These are phyloP conservation scores for Melitaea athalia DNA, from an alignment of 2,888 invertebrate species.

Conservation along the genomic window DNA sequence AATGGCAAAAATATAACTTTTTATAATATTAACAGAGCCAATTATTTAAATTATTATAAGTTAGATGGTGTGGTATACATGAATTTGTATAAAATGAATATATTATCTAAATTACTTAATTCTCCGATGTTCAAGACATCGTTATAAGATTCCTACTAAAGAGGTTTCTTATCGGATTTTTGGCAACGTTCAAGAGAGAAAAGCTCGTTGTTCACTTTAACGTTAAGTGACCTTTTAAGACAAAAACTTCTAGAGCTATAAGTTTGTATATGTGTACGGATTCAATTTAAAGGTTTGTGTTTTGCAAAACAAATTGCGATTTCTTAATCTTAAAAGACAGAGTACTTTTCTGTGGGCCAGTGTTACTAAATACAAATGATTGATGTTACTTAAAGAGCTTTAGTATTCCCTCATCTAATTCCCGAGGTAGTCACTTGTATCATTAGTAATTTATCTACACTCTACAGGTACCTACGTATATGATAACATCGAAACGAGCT, in stretches of 20 bases:
- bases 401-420: neutral
- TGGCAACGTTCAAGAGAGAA: constrained; percentile 20
- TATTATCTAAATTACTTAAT: constrained; percentile 1
- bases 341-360: too few relatives aligned
- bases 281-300: neutral
- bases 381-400: neutral
- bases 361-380: too few relatives aligned
- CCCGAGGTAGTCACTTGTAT: neutral
- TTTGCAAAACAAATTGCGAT: neutral
- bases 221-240: constrained; percentile 32
- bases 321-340: neutral
- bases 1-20: neutral
- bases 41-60: neutral
- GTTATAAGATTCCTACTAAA: constrained; percentile 16
- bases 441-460: neutral
- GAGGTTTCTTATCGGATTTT: constrained; percentile 32
- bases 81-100: neutral
- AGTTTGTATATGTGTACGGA: constrained; percentile 14
- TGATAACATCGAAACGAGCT: neutral
- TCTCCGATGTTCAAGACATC: neutral
- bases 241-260: constrained; percentile 16
- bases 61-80: neutral
- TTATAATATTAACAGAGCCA: neutral
- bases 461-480: neutral
- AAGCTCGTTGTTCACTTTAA: constrained; percentile 34